These are phyloP conservation scores for Arenaria interpres DNA, from an alignment of 2,113 vertebrate species.

Conservation along the genomic window DNA sequence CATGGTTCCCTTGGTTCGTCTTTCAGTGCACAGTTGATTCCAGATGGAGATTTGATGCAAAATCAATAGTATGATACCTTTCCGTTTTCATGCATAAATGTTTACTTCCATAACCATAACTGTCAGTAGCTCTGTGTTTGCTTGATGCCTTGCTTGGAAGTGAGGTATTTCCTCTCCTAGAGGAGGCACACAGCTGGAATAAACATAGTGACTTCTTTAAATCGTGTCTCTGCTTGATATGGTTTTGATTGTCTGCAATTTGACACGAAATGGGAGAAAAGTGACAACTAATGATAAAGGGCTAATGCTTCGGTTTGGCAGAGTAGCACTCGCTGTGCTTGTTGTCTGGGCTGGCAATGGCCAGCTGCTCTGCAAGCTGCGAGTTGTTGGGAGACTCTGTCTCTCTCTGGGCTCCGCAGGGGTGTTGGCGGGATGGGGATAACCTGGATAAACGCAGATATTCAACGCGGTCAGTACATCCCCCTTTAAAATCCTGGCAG, in stretches of 20 bases:
- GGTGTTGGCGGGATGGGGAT: not conserved
- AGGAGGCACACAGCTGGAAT: not conserved
- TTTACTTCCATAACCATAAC: not conserved
- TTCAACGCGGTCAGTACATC: not conserved
- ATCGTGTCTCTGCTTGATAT: not conserved
- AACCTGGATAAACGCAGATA: not conserved
- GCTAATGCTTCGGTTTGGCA: not conserved
- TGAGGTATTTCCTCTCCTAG: not conserved
- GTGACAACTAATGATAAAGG: not conserved
- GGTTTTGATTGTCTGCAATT: not conserved
- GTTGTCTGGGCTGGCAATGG: not conserved
- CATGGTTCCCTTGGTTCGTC: not conserved
- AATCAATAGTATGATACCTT: not conserved
- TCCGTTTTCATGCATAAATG: not conserved
- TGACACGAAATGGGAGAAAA: not conserved
- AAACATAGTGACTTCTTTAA: not conserved
- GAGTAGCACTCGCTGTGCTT: not conserved
- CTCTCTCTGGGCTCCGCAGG: not conserved
- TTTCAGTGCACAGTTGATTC: not conserved
- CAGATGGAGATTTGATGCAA: not conserved
- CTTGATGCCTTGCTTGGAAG: not conserved
- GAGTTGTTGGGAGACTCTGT: not conserved
- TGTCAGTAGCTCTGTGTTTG: not conserved
- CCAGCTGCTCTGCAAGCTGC: rapidly evolving
- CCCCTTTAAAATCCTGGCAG: not conserved